Evolutionary conservation across 2,888 invertebrate genomes (phyloP), one percentile per base, ranked within the genome.

Genomic region (Noctua fimbriata): DNA sequence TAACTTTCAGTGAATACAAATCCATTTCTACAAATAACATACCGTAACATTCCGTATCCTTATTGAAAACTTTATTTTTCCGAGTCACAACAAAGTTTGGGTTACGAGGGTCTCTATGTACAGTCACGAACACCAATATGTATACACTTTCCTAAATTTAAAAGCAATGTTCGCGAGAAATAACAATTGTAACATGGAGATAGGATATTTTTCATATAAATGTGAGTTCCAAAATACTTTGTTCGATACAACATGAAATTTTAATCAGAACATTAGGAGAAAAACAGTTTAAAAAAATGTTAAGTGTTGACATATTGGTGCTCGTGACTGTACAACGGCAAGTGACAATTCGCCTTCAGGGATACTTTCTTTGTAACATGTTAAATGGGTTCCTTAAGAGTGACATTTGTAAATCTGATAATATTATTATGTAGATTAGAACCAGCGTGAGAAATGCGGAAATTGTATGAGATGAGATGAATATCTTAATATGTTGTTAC

Each of bases 1-100:
- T 60, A 2, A 28, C 7, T 28, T 60, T 7, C 16, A 7, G 28
- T 28, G 1, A 7, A 60, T 28, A 49, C 6, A 55, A 60, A 47
- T 47, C 52, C 16, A 71, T 12, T 12, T 7, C 36, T 69, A 47
- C 36, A 72, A 44, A 69, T 21, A 79, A 76, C 2, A 65, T 32
- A 63, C 18, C 28, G 2, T 63, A 0, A 32, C 63, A 36, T 63
- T 32, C 18, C 63, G 32, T 9, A 32, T 14, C 36, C n/a, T 36
- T 7, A 73, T 71, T 76, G 67, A 28, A 77, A 86, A 88, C 76
- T 88, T 88, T 75, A 10, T 74, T 63, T 47, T 63, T 60, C 69
- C 7, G 32, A 75, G 70, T 85, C 65, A 44, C 70, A 24, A 71
- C 28, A 47, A 76, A 85, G 65, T 85, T 88, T 76, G 58, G 52